phyloP scores from a whole-genome alignment of 2,113 vertebrate species.

The Malaclemys terrapin region DNA sequence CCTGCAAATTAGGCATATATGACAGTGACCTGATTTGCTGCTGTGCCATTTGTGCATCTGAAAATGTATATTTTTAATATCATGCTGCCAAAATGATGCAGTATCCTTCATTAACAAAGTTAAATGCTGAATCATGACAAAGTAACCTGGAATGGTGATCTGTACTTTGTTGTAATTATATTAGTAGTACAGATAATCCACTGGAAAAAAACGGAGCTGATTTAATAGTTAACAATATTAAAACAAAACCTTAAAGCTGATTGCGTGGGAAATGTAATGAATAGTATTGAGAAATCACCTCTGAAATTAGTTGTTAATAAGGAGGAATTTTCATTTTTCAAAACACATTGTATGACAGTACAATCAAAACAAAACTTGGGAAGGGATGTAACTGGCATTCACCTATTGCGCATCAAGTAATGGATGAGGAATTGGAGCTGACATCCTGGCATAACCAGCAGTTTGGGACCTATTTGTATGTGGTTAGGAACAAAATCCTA shows the following conservation, averaged over 20 bases:
- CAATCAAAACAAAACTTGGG: slow-evolving; percentile 68
- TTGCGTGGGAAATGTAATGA: slow-evolving; percentile 64
- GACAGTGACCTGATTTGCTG: slow-evolving; percentile 30
- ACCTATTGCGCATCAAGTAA: slow-evolving; percentile 62
- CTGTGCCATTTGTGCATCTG: background rate
- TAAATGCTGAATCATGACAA: slow-evolving; percentile 70
- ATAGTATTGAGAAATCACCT: slow-evolving; percentile 64
- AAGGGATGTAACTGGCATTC: slow-evolving; percentile 8
- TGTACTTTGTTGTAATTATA: background rate
- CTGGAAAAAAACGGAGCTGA: slow-evolving; percentile 60
- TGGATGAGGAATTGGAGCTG: slow-evolving; percentile 68
- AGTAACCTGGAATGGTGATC: slow-evolving; percentile 44
- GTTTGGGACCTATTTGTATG: slow-evolving; percentile 70
- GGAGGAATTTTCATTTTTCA: slow-evolving; percentile 71
- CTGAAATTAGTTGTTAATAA: slow-evolving; percentile 67
- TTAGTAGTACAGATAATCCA: background rate
- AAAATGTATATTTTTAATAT: slow-evolving; percentile 5
- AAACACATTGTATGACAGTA: slow-evolving; percentile 67
- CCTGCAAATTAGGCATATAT: background rate
- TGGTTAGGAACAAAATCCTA: slow-evolving; percentile 70
- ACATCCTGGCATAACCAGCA: slow-evolving; percentile 73
- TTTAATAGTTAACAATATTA: slow-evolving; percentile 69
- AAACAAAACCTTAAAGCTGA: slow-evolving; percentile 70
- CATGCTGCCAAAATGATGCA: background rate
- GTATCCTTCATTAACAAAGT: slow-evolving; percentile 47